Conservation (phyloP, 2,888 invertebrate genomes). For the Polydrusus pterygomalis region DNA sequence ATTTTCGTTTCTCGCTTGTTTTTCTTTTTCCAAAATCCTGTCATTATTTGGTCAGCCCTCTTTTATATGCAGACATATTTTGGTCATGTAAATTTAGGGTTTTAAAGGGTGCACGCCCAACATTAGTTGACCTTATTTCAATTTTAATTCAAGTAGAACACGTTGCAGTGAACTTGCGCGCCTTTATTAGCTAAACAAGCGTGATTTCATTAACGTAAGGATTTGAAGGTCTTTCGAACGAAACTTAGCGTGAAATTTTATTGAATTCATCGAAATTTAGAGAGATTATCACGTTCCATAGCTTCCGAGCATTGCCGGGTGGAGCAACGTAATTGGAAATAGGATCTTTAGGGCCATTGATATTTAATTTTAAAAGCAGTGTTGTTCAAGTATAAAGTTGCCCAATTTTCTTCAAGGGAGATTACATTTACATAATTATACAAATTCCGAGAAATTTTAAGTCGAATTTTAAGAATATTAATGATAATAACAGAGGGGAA, state of each 20-base stretch:
- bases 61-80: no score
- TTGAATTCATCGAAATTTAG: constrained; percentile 51
- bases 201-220: constrained; percentile 50
- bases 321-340: constrained; percentile 45
- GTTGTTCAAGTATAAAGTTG: constrained; percentile 18
- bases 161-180: constrained; percentile 48
- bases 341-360: constrained; percentile 44
- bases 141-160: constrained; percentile 40
- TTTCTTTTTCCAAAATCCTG: not conserved
- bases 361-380: constrained; percentile 38
- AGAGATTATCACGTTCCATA: constrained; percentile 52
- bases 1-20: no score
- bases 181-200: constrained; percentile 51
- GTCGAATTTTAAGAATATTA: not conserved
- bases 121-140: constrained; percentile 34
- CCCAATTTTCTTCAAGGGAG: constrained; percentile 11
- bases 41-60: no score
- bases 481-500: not conserved
- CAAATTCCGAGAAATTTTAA: constrained; percentile 8
- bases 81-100: no score
- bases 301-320: constrained; percentile 30
- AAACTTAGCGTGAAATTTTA: constrained; percentile 52
- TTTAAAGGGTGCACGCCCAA: not conserved
- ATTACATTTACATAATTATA: constrained; percentile 20
- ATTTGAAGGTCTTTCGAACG: constrained; percentile 38